A percentile compares a stretch with the other conserved stretches of the same genome.
Conservation (phyloP, 2,797 vertebrate species). For the Propithecus deckenii region DNA sequence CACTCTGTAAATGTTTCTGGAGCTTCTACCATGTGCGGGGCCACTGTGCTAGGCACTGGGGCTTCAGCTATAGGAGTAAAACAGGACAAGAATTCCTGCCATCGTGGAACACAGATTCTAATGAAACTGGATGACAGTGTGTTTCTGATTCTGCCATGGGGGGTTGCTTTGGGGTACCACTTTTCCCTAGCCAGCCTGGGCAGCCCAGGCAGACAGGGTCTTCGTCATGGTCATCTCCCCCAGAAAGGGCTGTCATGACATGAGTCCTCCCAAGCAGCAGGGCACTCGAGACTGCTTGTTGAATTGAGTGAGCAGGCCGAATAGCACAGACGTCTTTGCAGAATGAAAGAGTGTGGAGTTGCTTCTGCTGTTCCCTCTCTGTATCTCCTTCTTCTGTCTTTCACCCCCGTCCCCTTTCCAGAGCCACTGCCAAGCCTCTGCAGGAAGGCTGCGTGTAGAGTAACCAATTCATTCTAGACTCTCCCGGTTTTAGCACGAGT, state of each 20-base stretch:
- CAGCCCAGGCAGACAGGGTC: neutral
- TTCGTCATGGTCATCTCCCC: neutral
- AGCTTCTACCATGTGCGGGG: neutral
- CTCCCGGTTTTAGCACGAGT: neutral
- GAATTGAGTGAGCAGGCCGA: neutral
- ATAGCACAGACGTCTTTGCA: neutral
- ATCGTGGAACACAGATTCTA: neutral
- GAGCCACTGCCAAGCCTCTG: neutral
- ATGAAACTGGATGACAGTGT: neutral
- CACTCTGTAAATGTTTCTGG: neutral
- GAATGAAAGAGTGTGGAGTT: neutral
- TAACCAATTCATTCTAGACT: neutral
- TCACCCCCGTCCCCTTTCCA: neutral
- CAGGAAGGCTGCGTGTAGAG: neutral
- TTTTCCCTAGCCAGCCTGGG: neutral
- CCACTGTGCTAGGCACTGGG: neutral
- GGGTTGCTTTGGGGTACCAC: neutral
- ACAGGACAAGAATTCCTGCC: neutral
- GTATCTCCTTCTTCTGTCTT: neutral
- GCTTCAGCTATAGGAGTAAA: accelerated
- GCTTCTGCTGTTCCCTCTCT: neutral
- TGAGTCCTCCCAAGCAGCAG: neutral
- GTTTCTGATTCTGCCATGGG: neutral
- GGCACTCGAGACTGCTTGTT: neutral
- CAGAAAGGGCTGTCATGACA: neutral